phyloP scores from a whole-genome alignment of 2,888 invertebrate genomes.

The Agrotis puta region DNA sequence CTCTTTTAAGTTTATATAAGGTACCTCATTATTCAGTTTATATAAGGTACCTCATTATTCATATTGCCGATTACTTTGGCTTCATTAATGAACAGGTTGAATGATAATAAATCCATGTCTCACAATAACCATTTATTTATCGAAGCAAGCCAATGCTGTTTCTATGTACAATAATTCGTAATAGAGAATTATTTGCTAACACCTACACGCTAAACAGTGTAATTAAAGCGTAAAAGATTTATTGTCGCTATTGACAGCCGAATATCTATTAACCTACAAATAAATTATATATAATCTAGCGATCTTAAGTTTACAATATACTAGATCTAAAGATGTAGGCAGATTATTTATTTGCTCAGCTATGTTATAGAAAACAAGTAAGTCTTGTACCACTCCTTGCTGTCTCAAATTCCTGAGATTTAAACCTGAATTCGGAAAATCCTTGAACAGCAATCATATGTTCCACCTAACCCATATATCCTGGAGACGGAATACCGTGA shows the following conservation, averaged over 20 bases:
- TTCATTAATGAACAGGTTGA: background rate
- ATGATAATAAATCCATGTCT: constrained; percentile 19
- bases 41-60: background rate
- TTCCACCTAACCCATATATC: constrained; percentile 71
- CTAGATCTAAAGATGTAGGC: constrained; percentile 40
- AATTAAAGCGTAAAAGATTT: constrained; percentile 56
- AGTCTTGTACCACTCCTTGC: constrained; percentile 1
- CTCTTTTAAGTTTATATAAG: background rate
- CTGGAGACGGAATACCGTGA: constrained; percentile 78
- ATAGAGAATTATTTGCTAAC: constrained; percentile 36
- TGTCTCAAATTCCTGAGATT: constrained; percentile 12
- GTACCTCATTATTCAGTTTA: background rate
- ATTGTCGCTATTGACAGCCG: constrained; percentile 37
- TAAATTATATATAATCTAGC: constrained; percentile 35
- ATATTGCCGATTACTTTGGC: background rate
- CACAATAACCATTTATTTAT: constrained; percentile 21
- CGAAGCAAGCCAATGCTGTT: constrained; percentile 15
- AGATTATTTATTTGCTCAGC: constrained; percentile 41
- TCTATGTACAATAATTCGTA: constrained; percentile 29
- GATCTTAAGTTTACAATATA: constrained; percentile 49
- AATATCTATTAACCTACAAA: constrained; percentile 50
- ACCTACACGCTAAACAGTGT: constrained; percentile 52
- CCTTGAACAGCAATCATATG: constrained; percentile 60
- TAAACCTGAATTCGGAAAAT: constrained; percentile 1
- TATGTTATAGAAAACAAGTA: constrained; percentile 15